These are phyloP conservation scores for Mormyrops attenuatus DNA, from an alignment of 2,797 vertebrate species.

Conservation along the genomic window DNA sequence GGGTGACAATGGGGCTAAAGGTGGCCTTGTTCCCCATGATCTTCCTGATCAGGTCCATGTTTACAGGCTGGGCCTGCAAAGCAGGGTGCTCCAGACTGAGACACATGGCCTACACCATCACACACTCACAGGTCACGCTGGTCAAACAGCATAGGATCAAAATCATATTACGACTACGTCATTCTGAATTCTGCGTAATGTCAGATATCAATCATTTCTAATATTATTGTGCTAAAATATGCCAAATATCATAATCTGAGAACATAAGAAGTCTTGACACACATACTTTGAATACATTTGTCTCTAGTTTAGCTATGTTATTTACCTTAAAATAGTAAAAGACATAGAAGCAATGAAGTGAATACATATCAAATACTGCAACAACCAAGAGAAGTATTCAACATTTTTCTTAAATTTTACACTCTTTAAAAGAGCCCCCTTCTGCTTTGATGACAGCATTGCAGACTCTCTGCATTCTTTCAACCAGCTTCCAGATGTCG, in stretches of 20 bases:
- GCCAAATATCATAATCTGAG: not conserved
- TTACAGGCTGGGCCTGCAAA: constrained; percentile 83
- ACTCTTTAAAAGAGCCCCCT: not conserved
- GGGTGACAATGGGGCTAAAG: constrained; percentile 93
- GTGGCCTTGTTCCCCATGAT: constrained; percentile 90
- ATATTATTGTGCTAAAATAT: not conserved
- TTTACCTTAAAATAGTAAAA: not conserved
- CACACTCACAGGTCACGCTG: not conserved
- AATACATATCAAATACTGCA: not conserved
- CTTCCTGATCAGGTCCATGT: constrained; percentile 79
- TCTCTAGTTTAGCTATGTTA: not conserved
- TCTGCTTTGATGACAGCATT: not conserved
- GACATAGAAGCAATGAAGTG: not conserved
- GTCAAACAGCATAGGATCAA: not conserved
- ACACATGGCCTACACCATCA: not conserved
- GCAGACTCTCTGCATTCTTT: not conserved
- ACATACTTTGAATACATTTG: not conserved
- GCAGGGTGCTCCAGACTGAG: not conserved
- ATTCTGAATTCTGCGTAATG: not conserved
- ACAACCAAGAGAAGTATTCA: not conserved
- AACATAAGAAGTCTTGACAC: not conserved
- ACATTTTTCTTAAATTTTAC: not conserved
- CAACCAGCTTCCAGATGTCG: not conserved
- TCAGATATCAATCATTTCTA: not conserved
- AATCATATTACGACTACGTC: not conserved